These are phyloP conservation scores for Cynopterus brachyotis DNA, from an alignment of 2,113 vertebrate genomes.

Conservation along the genomic window DNA sequence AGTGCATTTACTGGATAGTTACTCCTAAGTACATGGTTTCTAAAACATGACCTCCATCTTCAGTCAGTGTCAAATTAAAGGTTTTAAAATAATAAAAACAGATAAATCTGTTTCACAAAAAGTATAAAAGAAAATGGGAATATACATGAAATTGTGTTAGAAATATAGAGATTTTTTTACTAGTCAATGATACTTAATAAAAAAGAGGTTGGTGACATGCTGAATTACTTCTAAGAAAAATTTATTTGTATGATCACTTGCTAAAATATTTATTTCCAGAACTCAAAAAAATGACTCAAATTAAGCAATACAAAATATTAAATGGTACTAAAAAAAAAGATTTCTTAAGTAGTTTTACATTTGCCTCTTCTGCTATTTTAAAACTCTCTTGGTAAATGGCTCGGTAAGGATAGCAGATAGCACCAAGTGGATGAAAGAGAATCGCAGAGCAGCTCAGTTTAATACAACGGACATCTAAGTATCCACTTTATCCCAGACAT, in stretches of 20 bases:
- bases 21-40: neutral
- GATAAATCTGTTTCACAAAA: neutral
- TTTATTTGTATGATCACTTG: neutral
- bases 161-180: neutral
- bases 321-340: neutral
- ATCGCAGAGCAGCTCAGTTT: neutral
- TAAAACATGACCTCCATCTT: constrained; percentile 28
- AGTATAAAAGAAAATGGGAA: neutral
- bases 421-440: neutral
- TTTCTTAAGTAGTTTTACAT: neutral
- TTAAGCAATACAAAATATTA: neutral
- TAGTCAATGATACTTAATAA: neutral
- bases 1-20: neutral
- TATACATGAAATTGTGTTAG: neutral
- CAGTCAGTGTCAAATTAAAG: constrained; percentile 45
- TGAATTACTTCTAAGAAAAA: neutral
- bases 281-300: neutral
- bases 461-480: neutral
- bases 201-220: neutral
- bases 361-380: neutral
- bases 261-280: neutral
- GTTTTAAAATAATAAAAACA: constrained; percentile 40
- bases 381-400: neutral
- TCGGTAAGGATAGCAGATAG: neutral
- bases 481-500: neutral